phyloP scores from a whole-genome alignment of 2,797 vertebrate species.

The Sciaenops ocellatus region DNA sequence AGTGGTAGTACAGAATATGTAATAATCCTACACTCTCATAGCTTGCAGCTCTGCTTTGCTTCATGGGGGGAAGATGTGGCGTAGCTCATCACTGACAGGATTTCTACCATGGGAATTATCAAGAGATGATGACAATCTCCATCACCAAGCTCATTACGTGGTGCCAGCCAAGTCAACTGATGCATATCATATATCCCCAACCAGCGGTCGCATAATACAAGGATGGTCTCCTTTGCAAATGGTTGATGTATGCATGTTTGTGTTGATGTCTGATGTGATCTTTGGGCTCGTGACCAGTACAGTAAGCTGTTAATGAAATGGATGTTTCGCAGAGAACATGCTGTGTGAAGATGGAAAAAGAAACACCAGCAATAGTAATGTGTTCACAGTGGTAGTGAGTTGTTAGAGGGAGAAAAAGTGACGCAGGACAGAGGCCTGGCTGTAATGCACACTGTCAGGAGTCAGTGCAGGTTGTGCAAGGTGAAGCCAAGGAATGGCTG shows the following conservation, averaged over 20 bases:
- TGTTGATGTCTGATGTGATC: not conserved
- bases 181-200: conserved; percentile 47
- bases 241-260: not conserved
- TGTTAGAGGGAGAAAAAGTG: not conserved
- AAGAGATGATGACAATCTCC: conserved; percentile 71
- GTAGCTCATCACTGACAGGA: conserved; percentile 53
- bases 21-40: not conserved
- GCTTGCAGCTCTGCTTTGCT: no score
- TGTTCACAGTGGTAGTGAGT: not conserved
- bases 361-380: not conserved
- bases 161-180: conserved; percentile 67
- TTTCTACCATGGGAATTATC: conserved; percentile 50
- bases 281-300: not conserved
- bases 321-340: not conserved
- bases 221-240: conserved; percentile 20
- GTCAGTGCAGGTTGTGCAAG: conserved; percentile 13
- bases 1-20: not conserved
- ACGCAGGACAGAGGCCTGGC: not conserved
- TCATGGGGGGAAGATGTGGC: no score
- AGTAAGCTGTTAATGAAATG: not conserved
- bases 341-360: not conserved
- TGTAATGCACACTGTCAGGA: not conserved
- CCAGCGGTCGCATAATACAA: not conserved
- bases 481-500: conserved; percentile 54
- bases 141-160: conserved; percentile 70